Percentiles rank a stretch among this genome's conserved stretches.
These are phyloP conservation scores for Heteromurus nitidus DNA, from an alignment of 2,888 invertebrate species.

Conservation along the genomic window DNA sequence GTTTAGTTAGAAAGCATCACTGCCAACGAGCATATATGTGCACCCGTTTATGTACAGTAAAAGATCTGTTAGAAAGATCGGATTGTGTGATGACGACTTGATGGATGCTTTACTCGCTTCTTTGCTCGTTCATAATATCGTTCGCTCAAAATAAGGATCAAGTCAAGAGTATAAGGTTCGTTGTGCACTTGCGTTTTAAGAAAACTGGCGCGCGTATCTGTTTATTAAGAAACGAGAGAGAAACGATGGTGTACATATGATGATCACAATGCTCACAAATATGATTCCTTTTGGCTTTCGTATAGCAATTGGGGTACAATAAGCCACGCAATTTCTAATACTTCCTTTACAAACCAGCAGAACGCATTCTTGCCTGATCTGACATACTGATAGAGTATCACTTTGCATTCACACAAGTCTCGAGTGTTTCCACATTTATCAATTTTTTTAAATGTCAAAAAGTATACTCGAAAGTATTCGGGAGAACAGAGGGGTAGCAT, in stretches of 20 bases:
- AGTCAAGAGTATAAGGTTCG: too few relatives aligned
- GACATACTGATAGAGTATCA: slow-evolving; percentile 13
- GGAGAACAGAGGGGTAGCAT: background rate
- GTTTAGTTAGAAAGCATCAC: background rate
- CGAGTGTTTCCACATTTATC: too few relatives aligned
- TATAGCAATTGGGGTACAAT: background rate
- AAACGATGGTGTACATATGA: background rate
- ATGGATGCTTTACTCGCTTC: slow-evolving; percentile 40
- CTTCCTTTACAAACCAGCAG: slow-evolving; percentile 20
- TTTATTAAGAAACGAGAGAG: background rate
- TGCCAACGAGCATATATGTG: background rate
- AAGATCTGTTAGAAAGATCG: background rate
- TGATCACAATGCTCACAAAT: background rate
- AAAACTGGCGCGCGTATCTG: too few relatives aligned
- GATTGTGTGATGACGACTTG: slow-evolving; percentile 45
- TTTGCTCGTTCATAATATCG: too few relatives aligned
- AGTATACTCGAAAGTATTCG: too few relatives aligned
- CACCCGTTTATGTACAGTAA: background rate
- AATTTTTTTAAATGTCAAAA: too few relatives aligned
- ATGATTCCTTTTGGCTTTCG: too few relatives aligned
- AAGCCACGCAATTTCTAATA: too few relatives aligned
- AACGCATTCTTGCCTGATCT: background rate
- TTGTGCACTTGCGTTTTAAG: too few relatives aligned
- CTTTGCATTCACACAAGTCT: too few relatives aligned
- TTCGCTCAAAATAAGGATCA: too few relatives aligned